A percentile compares a stretch with the other conserved stretches of the same genome.
These are phyloP conservation scores for Tipula vernalis DNA, from an alignment of 2,888 invertebrate genomes.

Conservation along the genomic window DNA sequence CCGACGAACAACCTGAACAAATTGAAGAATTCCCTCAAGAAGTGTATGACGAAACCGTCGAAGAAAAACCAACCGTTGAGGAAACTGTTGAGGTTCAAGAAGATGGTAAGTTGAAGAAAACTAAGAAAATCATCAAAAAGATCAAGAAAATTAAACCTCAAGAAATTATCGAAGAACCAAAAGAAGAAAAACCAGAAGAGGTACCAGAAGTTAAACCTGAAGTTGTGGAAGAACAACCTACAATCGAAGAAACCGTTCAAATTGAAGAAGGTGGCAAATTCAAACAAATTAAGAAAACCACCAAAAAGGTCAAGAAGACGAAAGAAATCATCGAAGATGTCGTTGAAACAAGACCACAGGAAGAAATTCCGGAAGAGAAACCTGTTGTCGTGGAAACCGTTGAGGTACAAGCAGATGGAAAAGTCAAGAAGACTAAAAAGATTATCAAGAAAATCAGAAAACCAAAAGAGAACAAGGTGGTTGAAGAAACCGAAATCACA, in stretches of 20 bases:
- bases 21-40: neutral
- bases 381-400: slow-evolving; percentile 14
- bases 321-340: slow-evolving; percentile 17
- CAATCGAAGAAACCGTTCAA: slow-evolving; percentile 18
- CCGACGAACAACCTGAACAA: neutral
- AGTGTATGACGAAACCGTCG: slow-evolving; percentile 17
- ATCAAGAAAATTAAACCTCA: slow-evolving; percentile 19
- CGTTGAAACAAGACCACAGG: slow-evolving; percentile 13
- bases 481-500: slow-evolving; percentile 25
- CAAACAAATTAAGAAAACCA: slow-evolving; percentile 28
- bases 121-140: slow-evolving; percentile 17
- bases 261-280: slow-evolving; percentile 20
- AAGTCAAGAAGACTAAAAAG: neutral
- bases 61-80: slow-evolving; percentile 5
- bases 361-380: slow-evolving; percentile 5
- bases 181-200: slow-evolving; percentile 16
- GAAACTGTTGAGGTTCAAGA: slow-evolving; percentile 17
- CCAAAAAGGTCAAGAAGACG: slow-evolving; percentile 14
- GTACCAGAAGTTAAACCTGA: slow-evolving; percentile 23
- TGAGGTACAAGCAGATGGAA: slow-evolving; percentile 16
- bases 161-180: slow-evolving; percentile 17
- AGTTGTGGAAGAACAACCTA: slow-evolving; percentile 20
- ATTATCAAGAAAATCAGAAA: neutral
- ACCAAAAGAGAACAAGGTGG: neutral
- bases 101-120: neutral